Percentiles rank a stretch among this genome's conserved stretches.
These are phyloP conservation scores for Noctilio leporinus DNA, from an alignment of 2,113 vertebrate species.

Conservation along the genomic window DNA sequence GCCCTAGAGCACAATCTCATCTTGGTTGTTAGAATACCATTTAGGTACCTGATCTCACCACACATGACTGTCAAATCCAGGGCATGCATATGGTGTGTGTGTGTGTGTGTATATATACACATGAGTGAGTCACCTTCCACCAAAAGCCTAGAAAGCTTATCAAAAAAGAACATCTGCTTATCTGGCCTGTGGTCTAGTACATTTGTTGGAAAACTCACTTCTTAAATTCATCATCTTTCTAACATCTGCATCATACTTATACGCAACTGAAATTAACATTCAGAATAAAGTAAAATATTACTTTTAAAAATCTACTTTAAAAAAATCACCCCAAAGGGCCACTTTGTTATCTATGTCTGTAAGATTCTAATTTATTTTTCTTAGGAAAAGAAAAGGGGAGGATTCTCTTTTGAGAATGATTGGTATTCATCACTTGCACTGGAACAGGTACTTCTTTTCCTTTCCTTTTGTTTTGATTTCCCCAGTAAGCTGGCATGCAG, in stretches of 20 bases:
- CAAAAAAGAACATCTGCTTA: neutral
- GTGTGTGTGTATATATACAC: fast-evolving
- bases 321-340: neutral
- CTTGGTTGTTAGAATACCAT: neutral
- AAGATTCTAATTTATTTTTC: neutral
- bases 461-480: neutral
- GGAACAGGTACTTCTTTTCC: neutral
- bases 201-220: neutral
- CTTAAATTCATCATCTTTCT: neutral
- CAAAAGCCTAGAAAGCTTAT: neutral
- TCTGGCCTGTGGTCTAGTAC: neutral
- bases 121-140: fast-evolving
- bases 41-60: fast-evolving
- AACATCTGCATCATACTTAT: neutral
- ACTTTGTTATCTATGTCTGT: neutral
- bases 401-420: too few relatives aligned
- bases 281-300: neutral
- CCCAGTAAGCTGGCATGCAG: neutral
- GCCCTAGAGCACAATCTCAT: fast-evolving
- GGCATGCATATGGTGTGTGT: fast-evolving
- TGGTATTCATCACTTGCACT: fast-evolving
- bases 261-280: neutral
- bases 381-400: neutral
- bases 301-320: neutral
- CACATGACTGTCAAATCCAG: neutral